A percentile compares a stretch with the other conserved stretches of the same genome.
These are phyloP conservation scores for Zaprionus tsacasi DNA, from an alignment of 1,140 invertebrate genomes.

Conservation along the genomic window DNA sequence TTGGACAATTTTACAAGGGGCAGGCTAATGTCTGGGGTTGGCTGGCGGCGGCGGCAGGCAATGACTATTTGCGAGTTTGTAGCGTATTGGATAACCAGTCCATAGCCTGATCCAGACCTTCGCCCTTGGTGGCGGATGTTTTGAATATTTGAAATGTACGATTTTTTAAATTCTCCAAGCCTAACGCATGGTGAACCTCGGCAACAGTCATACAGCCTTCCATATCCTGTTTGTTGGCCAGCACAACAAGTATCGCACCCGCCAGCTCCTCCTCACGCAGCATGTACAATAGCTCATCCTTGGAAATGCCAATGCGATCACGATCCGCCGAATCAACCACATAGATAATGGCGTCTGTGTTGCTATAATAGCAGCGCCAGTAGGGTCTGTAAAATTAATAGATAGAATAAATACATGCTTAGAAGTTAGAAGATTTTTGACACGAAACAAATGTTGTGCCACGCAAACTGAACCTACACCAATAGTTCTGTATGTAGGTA, in stretches of 20 bases:
- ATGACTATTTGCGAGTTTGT: conserved; percentile 92
- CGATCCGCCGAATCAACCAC: conserved; percentile 99
- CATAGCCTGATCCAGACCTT: conserved; percentile 99
- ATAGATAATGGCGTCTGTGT: conserved; percentile 99
- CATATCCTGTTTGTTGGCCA: conserved; percentile 99
- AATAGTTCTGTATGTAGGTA: background rate
- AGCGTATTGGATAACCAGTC: conserved; percentile 98
- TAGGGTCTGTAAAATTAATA: conserved; percentile 89
- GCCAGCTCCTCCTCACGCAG: conserved; percentile 98
- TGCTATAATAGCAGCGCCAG: conserved; percentile 99
- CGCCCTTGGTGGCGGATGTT: conserved; percentile 99
- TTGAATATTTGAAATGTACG: conserved; percentile 99
- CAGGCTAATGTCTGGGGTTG: conserved; percentile 31
- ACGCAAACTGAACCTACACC: background rate
- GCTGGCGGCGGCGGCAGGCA: conserved; percentile 19
- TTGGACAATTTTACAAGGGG: conserved; percentile 74
- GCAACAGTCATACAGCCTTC: conserved; percentile 97
- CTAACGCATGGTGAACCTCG: conserved; percentile 98
- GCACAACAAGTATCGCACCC: conserved; percentile 96
- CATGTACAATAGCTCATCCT: conserved; percentile 99
- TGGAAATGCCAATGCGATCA: conserved; percentile 99
- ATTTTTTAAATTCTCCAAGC: conserved; percentile 97
- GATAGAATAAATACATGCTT: background rate
- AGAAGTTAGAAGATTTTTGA: background rate
- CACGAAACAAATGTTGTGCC: background rate